Conservation (phyloP, 1,140 invertebrate genomes). For the Neodiprion fabricii region DNA sequence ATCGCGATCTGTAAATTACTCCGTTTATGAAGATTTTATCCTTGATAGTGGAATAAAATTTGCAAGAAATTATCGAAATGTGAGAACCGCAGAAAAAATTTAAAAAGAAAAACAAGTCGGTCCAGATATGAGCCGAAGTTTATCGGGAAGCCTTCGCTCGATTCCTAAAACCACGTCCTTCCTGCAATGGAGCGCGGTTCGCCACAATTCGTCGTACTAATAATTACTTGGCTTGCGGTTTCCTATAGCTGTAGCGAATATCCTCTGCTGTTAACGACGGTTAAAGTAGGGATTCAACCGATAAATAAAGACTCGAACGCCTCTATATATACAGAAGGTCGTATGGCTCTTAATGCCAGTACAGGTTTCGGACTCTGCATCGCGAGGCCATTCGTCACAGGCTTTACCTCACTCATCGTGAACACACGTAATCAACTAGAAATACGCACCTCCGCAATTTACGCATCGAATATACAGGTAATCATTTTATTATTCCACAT, state of each 20-base stretch:
- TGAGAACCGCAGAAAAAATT: too few species aligned
- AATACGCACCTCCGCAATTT: too few species aligned
- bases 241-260: background rate
- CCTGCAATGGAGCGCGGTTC: background rate
- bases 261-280: background rate
- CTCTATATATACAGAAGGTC: conserved; percentile 3
- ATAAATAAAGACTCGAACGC: background rate
- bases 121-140: background rate
- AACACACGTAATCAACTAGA: too few species aligned
- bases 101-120: background rate
- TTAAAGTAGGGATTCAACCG: background rate
- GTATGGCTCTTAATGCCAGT: background rate
- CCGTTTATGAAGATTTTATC: too few species aligned
- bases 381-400: too few species aligned
- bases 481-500: too few species aligned
- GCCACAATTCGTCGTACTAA: background rate
- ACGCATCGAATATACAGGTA: too few species aligned
- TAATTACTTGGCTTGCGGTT: background rate
- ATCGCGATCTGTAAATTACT: too few species aligned
- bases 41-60: too few species aligned
- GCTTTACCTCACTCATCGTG: too few species aligned
- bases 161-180: background rate
- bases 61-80: too few species aligned
- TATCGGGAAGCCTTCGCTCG: background rate
- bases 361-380: background rate